These are phyloP conservation scores for Coleophora flavipennella DNA, from an alignment of 2,888 invertebrate species.

Conservation along the genomic window DNA sequence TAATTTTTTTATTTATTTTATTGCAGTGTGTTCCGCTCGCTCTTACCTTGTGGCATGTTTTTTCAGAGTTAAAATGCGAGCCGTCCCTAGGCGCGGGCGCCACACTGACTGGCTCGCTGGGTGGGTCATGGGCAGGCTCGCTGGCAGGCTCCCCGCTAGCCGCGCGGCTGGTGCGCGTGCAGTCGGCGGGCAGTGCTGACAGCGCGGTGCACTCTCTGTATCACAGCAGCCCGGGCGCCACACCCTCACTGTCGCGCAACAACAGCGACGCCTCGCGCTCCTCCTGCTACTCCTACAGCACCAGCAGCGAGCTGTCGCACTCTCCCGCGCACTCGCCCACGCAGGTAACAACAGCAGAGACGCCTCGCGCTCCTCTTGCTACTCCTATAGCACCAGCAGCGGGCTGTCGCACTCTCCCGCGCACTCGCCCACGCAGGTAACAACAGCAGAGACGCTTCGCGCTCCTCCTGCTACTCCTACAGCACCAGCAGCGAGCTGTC, in stretches of 20 bases:
- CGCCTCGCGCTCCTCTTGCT: conserved; percentile 91
- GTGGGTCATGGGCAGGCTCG: conserved; percentile 59
- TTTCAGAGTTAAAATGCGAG: conserved; percentile 63
- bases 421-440: too few species aligned
- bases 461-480: conserved; percentile 89
- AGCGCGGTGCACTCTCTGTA: conserved; percentile 93
- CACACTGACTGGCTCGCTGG: conserved; percentile 68
- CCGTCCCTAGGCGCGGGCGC: conserved; percentile 52
- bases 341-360: conserved; percentile 93
- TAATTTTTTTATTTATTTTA: too few species aligned
- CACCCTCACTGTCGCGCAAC: conserved; percentile 88
- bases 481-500: conserved; percentile 88
- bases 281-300: conserved; percentile 89
- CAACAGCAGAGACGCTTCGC: too few species aligned
- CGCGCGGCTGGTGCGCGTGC: conserved; percentile 77
- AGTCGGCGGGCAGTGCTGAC: conserved; percentile 89
- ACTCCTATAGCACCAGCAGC: conserved; percentile 87
- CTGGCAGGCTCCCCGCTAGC: conserved; percentile 80
- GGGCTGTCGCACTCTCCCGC: conserved; percentile 92
- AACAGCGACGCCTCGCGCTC: conserved; percentile 94
- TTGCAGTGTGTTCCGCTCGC: not conserved
- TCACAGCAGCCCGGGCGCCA: conserved; percentile 84
- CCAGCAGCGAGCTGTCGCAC: conserved; percentile 87
- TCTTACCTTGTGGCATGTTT: not conserved
- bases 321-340: conserved; percentile 85